A percentile compares a stretch with the other conserved stretches of the same genome.
phyloP scores from a whole-genome alignment of 2,888 invertebrate species.

The Eudemis profundana region DNA sequence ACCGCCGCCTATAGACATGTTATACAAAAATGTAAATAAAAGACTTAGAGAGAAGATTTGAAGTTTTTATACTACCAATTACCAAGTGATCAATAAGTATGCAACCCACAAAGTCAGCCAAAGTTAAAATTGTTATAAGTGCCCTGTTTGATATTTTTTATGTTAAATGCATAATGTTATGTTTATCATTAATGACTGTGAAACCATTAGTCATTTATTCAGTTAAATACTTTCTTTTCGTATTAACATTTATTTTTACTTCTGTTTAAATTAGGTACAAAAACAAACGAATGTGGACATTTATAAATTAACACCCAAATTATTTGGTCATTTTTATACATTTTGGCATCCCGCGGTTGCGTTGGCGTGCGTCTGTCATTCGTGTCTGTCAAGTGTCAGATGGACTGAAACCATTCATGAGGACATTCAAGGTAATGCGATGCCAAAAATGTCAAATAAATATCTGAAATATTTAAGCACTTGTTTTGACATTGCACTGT shows the following conservation, averaged over 20 bases:
- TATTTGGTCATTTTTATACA: slow-evolving; percentile 29
- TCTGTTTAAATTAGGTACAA: slow-evolving; percentile 9
- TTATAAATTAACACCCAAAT: slow-evolving; percentile 27
- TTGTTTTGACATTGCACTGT: slow-evolving; percentile 18
- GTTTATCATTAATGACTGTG: background rate
- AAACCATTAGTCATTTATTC: background rate
- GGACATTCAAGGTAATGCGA: slow-evolving; percentile 27
- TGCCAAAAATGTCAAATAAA: slow-evolving; percentile 41
- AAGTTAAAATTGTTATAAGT: no score
- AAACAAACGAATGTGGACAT: slow-evolving; percentile 19
- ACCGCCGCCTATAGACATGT: no score
- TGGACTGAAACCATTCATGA: slow-evolving; percentile 5
- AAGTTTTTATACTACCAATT: no score
- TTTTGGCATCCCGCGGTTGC: slow-evolving; percentile 34
- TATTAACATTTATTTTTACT: slow-evolving; percentile 6
- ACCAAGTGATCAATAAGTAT: no score
- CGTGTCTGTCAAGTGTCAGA: slow-evolving; percentile 29
- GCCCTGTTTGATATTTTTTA: no score
- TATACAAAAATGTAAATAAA: background rate
- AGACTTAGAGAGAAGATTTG: no score
- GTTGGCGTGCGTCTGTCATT: slow-evolving; percentile 38
- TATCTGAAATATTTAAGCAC: slow-evolving; percentile 27
- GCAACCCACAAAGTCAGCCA: no score
- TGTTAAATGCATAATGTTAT: no score
- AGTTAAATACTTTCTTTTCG: background rate